A percentile compares a stretch with the other conserved stretches of the same genome.
These are phyloP conservation scores for Syncerus caffer DNA, from an alignment of 2,797 vertebrate genomes.

Conservation along the genomic window DNA sequence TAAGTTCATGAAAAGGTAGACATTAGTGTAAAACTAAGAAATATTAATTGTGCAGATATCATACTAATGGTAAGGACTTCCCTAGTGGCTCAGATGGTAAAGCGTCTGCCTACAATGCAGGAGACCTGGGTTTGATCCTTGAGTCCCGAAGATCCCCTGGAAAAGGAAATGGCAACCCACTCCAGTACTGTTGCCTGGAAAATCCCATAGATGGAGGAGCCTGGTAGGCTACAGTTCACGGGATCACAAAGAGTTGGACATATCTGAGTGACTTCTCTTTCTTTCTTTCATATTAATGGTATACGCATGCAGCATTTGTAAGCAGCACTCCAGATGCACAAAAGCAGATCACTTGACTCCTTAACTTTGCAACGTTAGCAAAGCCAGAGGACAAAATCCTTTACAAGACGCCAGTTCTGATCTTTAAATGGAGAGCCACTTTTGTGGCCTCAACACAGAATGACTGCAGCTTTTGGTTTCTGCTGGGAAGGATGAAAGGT, in stretches of 20 bases:
- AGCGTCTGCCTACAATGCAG: no score
- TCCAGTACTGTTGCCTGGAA: no score
- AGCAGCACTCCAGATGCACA: neutral
- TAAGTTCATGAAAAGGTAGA: neutral
- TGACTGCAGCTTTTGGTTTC: conserved; percentile 73
- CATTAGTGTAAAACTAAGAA: neutral
- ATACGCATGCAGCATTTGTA: neutral
- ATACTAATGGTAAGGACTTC: neutral
- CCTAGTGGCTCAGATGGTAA: no score
- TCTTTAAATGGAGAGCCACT: conserved; percentile 74
- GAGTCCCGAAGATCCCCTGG: no score
- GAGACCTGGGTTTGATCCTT: no score
- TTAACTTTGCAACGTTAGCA: neutral
- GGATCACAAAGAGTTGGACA: no score
- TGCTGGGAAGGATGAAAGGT: conserved; percentile 73
- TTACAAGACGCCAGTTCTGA: conserved; percentile 57
- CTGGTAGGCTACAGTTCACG: no score
- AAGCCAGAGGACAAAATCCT: conserved; percentile 61
- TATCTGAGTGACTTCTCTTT: no score
- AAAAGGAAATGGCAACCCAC: no score
- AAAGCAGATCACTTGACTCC: neutral
- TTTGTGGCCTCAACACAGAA: conserved; percentile 74
- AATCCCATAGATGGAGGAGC: no score
- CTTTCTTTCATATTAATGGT: neutral
- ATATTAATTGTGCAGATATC: neutral